phyloP scores from a whole-genome alignment of 2,113 vertebrate genomes.

The Stegostoma tigrinum region DNA sequence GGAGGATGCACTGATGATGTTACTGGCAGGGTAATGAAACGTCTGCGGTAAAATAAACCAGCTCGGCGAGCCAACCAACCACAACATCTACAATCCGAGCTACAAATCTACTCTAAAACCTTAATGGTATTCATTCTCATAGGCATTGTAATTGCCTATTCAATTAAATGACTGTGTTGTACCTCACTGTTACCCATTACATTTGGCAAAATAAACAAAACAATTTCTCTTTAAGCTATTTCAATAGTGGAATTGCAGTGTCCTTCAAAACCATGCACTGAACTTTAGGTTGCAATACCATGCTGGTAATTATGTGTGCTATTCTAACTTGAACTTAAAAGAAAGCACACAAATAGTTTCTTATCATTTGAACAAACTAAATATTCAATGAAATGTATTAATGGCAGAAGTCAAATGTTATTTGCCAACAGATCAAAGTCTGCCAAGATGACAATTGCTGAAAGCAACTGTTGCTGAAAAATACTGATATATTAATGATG shows the following conservation, averaged over 20 bases:
- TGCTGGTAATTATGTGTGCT: neutral
- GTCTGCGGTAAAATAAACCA: too few species aligned
- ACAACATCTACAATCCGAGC: too few species aligned
- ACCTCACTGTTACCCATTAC: neutral
- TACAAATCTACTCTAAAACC: neutral
- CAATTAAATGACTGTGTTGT: neutral
- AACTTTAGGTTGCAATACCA: neutral
- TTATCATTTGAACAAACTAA: neutral
- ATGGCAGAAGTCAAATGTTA: neutral
- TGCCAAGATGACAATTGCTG: neutral
- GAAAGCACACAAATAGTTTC: neutral
- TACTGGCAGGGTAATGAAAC: too few species aligned
- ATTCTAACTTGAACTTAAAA: neutral
- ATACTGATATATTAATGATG: neutral
- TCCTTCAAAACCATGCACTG: neutral
- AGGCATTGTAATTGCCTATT: neutral
- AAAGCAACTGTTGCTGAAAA: neutral
- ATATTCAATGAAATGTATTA: constrained; percentile 2
- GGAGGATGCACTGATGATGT: too few species aligned
- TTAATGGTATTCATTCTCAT: neutral
- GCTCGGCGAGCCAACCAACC: too few species aligned
- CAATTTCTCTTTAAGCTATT: neutral
- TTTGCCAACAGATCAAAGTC: neutral
- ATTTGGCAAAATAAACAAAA: neutral
- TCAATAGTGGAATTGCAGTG: neutral